Conservation (phyloP, 2,797 vertebrate species). For the Novumbra hubbsi region DNA sequence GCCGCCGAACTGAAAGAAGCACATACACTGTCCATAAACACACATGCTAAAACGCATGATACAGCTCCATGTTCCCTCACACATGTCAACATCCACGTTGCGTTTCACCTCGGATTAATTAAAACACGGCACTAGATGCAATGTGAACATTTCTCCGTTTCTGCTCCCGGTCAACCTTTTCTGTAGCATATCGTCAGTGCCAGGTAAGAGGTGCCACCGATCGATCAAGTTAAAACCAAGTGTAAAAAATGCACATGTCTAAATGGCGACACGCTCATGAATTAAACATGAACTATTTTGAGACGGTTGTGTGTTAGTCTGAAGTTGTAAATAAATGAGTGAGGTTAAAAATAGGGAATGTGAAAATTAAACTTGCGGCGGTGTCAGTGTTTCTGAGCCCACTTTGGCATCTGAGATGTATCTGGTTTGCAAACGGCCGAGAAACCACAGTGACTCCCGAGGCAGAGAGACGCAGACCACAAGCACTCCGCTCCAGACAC, state of each 20-base stretch:
- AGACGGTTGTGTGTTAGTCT: too few relatives aligned
- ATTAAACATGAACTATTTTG: not conserved
- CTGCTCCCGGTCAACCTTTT: not conserved
- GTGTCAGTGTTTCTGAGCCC: slow-evolving; percentile 69
- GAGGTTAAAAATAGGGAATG: not conserved
- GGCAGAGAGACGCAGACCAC: slow-evolving; percentile 63
- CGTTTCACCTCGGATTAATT: not conserved
- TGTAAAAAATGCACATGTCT: too few relatives aligned
- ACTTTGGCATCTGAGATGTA: slow-evolving; percentile 66
- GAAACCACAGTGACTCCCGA: slow-evolving; percentile 50
- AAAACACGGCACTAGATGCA: not conserved
- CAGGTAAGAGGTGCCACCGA: not conserved
- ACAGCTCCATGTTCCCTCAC: slow-evolving; percentile 1
- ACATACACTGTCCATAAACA: slow-evolving; percentile 23
- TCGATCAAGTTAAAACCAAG: too few relatives aligned
- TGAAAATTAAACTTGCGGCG: not conserved
- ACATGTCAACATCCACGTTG: slow-evolving; percentile 1
- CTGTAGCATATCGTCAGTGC: not conserved
- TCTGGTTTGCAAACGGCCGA: slow-evolving; percentile 40
- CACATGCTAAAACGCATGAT: not conserved
- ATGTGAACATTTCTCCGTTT: not conserved
- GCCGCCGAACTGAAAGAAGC: slow-evolving; percentile 55
- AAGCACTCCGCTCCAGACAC: slow-evolving; percentile 63
- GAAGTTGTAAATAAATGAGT: not conserved
- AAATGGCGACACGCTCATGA: not conserved